Evolutionary conservation across 2,888 invertebrate species (phyloP), one percentile per base, ranked within the genome.

Genomic region (Machimus rusticus): DNA sequence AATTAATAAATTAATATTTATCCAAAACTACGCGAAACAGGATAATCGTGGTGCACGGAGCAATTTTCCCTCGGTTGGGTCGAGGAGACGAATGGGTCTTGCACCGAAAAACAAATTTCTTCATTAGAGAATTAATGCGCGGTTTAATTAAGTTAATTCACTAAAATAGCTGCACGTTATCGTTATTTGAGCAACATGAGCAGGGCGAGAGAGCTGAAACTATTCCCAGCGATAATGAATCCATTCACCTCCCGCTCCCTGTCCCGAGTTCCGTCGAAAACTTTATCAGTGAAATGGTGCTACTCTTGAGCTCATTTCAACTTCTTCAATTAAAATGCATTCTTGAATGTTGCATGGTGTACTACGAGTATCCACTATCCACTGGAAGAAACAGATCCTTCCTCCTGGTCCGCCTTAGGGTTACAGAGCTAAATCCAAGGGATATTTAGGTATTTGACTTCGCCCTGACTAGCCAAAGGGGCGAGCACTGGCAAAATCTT

Each of bases 101-200:
- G 76, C 34, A 39, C 37, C 78, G 39, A 78, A 78, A 78, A 78
- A 82, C 82, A 82, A 82, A 82, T 82, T 82, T 82, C 82, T 82
- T 82, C 82, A 82, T 82, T 37, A 57, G 57, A 57, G 77, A 85
- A 87, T 87, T 85, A 87, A 87, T 87, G 85, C 85, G 84, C 87
- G 87, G 84, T 87, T 87, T 87, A 87, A 87, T 87, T 87, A 87
- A 84, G 84, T 87, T 87, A 87, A 87, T 87, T 87, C 74, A 87
- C 84, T 74, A 74, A 77, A 85, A 87, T 85, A 82, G 66, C 78
- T 39, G 78, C 78, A 78, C 78, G 78, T 78, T 78, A 78, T 78
- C 78, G 78, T 78, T 78, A 78, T 78, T 78, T 39, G 39, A 78
- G 78, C 43, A 78, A 66, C 78, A 78, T 78, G 23, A 78, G 78